These are phyloP conservation scores for Ochropacha duplaris DNA, from an alignment of 2,888 invertebrate genomes.

Conservation along the genomic window DNA sequence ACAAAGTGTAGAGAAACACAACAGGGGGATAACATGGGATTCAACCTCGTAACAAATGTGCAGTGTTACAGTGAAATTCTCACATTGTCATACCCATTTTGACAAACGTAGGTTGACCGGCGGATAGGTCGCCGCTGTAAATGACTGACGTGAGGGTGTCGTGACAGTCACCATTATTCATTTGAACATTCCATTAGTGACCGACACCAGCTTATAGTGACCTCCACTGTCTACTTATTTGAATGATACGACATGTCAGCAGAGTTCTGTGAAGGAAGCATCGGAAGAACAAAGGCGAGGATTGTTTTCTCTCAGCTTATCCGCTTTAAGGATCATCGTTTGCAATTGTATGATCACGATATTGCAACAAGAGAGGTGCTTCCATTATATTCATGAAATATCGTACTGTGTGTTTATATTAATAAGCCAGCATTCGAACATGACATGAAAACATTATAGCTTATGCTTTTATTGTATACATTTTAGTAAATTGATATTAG, in stretches of 20 bases:
- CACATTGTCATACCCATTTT: slow-evolving; percentile 8
- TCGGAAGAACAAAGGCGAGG: background rate
- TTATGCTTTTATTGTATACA: no score
- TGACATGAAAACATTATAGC: no score
- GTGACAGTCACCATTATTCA: slow-evolving; percentile 44
- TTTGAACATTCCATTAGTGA: slow-evolving; percentile 29
- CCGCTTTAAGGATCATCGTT: background rate
- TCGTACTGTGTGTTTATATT: background rate
- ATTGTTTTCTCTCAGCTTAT: background rate
- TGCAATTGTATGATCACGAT: background rate
- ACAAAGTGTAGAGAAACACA: background rate
- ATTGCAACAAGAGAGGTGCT: background rate
- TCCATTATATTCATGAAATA: background rate
- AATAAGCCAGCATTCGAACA: no score
- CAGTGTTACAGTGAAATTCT: background rate
- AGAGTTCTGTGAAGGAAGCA: background rate
- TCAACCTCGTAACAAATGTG: background rate
- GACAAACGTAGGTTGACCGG: slow-evolving; percentile 12
- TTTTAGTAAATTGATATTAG: background rate
- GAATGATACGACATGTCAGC: background rate
- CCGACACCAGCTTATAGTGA: slow-evolving; percentile 22
- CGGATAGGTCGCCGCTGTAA: slow-evolving; percentile 12
- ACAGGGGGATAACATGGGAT: background rate
- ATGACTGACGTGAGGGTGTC: slow-evolving; percentile 22
- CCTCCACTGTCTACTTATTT: slow-evolving; percentile 11